Evolutionary conservation across 2,797 vertebrate genomes (phyloP).

Genomic region (Oreonectes daqikongensis): DNA sequence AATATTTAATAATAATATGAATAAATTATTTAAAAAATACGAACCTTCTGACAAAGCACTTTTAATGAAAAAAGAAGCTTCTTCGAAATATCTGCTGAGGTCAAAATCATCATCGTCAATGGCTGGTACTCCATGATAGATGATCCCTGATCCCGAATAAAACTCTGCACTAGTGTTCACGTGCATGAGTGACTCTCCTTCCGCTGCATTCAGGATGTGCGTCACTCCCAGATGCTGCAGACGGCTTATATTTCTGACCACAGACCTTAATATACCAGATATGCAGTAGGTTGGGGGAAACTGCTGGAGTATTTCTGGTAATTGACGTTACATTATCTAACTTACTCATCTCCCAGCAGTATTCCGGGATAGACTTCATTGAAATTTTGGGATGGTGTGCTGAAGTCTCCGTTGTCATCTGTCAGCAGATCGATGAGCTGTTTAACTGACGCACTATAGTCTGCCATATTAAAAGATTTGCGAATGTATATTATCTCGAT

Average conservation of each 20-base stretch:
- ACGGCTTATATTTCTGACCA: slow-evolving; percentile 81
- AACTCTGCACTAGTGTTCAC: slow-evolving; percentile 89
- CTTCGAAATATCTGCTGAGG: slow-evolving; percentile 90
- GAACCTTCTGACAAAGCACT: slow-evolving; percentile 82
- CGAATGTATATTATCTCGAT: no score
- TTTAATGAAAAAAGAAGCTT: slow-evolving; percentile 89
- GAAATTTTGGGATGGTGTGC: slow-evolving; percentile 81
- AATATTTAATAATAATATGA: neutral
- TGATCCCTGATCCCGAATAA: slow-evolving; percentile 85
- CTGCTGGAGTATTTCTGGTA: neutral
- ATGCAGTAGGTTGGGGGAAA: no score
- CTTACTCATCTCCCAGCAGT: neutral
- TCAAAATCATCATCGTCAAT: slow-evolving; percentile 91
- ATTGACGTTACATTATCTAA: neutral
- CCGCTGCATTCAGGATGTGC: slow-evolving; percentile 91
- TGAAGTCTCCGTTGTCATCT: slow-evolving; percentile 86
- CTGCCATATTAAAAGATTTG: no score
- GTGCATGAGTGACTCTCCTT: slow-evolving; percentile 95
- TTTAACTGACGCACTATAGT: slow-evolving; percentile 84
- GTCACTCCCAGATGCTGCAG: slow-evolving; percentile 87
- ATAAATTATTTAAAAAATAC: neutral
- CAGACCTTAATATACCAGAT: slow-evolving; percentile 72
- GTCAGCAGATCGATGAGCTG: slow-evolving; percentile 91
- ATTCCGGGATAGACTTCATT: neutral
- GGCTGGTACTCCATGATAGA: slow-evolving; percentile 90